Base-by-base conservation (phyloP, 1,140 invertebrate genomes). In the Coenobita brevimanus region DNA sequence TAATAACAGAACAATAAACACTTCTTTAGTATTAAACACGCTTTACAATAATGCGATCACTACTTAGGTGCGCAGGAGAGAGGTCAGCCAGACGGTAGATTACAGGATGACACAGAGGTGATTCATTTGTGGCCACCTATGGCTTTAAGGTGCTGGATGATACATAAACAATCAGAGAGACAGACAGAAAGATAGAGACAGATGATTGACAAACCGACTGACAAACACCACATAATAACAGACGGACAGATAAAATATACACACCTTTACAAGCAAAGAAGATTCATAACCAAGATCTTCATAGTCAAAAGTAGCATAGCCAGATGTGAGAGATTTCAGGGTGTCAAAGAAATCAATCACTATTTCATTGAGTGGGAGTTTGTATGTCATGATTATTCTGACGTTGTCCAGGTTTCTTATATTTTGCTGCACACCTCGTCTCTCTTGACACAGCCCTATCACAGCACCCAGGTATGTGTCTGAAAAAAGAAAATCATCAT, bases 281-380 rank as follows among this genome's bases (percentile, higher is more conserved):
- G 60, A 71, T 92, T 96, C 93, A 93, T 96, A 99, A 21, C 96
- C 97, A 92, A 95, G 92, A 92, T 99, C 96, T 93, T 99, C 97
- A 93, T 99, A 99, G 93, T 99, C 98, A 93, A 99, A 99, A 92
- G 97, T 98, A 13, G 97, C 98, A 93, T 98, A 99, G 15, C 98
- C 98, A 1, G 97, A 99, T 24, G 96, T 96, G 17, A 97, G 91
- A 30, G 95, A 96, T 93, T 99, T 99, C 0, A 99, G 93, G 36
- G 94, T 94, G 92, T 99, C 98, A 92, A 98, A 98, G 92, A 99
- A 99, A 92, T 99, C 97, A 2, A 98, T 92, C 1, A 99, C 95
- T 38, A 99, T 96, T 94, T 99, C 98, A 92, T 95, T 97, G 2
- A 99, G 92, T 10, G 98, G 98, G 46, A 99, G 93, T 78, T 95